phyloP scores from a whole-genome alignment of 2,888 invertebrate genomes.

The Cantharis nigra region DNA sequence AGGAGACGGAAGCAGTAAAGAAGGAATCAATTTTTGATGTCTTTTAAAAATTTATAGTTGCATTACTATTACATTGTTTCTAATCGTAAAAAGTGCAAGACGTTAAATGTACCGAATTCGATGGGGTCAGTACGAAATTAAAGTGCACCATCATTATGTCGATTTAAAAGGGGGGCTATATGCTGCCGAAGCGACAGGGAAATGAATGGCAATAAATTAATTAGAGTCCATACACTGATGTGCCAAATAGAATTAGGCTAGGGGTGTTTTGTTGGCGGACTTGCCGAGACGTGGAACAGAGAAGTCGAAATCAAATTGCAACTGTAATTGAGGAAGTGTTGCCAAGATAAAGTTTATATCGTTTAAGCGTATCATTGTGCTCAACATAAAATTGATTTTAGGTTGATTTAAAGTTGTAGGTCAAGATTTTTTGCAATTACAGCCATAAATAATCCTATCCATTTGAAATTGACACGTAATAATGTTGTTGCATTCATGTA shows the following conservation, averaged over 20 bases:
- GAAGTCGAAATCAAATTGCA: conserved; percentile 31
- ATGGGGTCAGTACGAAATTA: conserved; percentile 13
- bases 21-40: conserved; percentile 1
- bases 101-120: neutral
- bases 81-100: neutral
- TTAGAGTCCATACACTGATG: conserved; percentile 48
- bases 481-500: too few species aligned
- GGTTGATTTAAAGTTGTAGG: neutral
- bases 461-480: neutral
- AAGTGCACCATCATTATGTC: conserved; percentile 14
- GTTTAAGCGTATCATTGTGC: conserved; percentile 6
- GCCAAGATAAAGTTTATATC: conserved; percentile 14
- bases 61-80: neutral
- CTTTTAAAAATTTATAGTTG: neutral
- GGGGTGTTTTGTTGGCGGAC: conserved; percentile 36
- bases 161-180: conserved; percentile 9
- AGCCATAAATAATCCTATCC: neutral
- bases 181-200: conserved; percentile 36
- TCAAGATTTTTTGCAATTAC: neutral
- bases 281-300: conserved; percentile 28
- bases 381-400: neutral
- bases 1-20: neutral
- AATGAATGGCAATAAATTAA: conserved; percentile 53
- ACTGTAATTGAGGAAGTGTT: conserved; percentile 25
- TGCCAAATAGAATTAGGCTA: conserved; percentile 41